A percentile compares a stretch with the other conserved stretches of the same genome.
Conservation (phyloP, 2,113 vertebrate genomes). For the Passer montanus region DNA sequence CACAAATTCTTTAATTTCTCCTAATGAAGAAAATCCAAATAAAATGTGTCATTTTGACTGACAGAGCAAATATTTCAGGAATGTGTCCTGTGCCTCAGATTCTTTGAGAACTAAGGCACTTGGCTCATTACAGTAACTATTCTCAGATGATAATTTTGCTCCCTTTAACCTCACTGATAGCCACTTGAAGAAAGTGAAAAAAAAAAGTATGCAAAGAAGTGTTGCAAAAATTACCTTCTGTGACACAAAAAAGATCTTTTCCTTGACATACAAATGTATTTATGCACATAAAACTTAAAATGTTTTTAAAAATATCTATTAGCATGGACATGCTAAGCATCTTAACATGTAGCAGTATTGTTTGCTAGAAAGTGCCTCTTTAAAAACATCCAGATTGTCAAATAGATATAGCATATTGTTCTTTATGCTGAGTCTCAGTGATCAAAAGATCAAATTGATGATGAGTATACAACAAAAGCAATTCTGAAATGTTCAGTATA, state of each 20-base stretch:
- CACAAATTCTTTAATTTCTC: not conserved
- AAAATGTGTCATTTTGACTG: not conserved
- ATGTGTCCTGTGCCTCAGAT: not conserved
- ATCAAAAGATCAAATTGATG: not conserved
- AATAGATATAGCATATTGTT: not conserved
- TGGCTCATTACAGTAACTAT: not conserved
- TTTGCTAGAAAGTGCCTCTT: not conserved
- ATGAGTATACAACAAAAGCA: slow-evolving; percentile 10
- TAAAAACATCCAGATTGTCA: not conserved
- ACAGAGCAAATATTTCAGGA: slow-evolving; percentile 14
- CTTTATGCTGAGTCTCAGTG: not conserved
- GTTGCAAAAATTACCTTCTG: not conserved
- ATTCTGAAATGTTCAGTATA: not conserved
- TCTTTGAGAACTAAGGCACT: not conserved
- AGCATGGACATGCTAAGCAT: not conserved
- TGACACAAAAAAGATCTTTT: not conserved
- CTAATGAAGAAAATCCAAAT: not conserved
- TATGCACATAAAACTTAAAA: not conserved
- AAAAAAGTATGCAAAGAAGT: not conserved
- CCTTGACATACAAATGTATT: not conserved
- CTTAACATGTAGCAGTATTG: not conserved
- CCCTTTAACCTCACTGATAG: not conserved
- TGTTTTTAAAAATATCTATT: not conserved
- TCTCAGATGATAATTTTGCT: slow-evolving; percentile 8
- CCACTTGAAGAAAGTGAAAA: not conserved